Conservation (phyloP, 2,797 vertebrate species). For the Poecile montanus region DNA sequence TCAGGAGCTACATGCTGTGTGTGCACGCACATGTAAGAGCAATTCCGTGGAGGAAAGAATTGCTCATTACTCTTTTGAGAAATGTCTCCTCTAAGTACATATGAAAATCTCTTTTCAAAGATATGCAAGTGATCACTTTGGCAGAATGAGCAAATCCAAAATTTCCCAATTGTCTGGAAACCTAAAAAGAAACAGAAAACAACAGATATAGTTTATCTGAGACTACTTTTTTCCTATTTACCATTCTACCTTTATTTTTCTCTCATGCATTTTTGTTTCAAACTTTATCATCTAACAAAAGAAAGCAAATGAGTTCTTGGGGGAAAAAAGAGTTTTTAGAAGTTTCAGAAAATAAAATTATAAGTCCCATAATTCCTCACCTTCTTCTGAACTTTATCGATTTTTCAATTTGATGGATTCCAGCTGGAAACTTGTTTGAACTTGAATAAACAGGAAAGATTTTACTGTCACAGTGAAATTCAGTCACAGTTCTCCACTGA, state of each 20-base stretch:
- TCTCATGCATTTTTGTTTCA: background rate
- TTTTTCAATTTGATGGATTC: background rate
- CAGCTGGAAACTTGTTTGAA: slow-evolving; percentile 20
- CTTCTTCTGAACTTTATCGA: background rate
- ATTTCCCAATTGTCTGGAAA: background rate
- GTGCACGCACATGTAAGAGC: background rate
- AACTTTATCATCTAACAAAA: background rate
- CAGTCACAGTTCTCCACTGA: background rate
- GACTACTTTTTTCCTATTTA: background rate
- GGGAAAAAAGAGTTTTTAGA: background rate
- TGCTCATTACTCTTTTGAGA: background rate
- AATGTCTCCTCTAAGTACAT: background rate
- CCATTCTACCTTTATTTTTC: background rate
- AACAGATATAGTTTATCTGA: background rate
- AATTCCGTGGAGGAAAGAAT: background rate
- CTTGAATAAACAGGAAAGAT: background rate
- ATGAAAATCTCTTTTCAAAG: background rate
- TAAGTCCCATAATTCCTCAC: background rate
- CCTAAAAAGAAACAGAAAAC: background rate
- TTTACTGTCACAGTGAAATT: slow-evolving; percentile 5
- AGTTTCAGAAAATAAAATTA: background rate
- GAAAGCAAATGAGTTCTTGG: background rate
- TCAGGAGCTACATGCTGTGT: background rate
- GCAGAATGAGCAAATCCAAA: background rate
- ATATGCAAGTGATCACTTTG: background rate